Conservation (phyloP, 2,888 invertebrate species). For the Aromia moschata region DNA sequence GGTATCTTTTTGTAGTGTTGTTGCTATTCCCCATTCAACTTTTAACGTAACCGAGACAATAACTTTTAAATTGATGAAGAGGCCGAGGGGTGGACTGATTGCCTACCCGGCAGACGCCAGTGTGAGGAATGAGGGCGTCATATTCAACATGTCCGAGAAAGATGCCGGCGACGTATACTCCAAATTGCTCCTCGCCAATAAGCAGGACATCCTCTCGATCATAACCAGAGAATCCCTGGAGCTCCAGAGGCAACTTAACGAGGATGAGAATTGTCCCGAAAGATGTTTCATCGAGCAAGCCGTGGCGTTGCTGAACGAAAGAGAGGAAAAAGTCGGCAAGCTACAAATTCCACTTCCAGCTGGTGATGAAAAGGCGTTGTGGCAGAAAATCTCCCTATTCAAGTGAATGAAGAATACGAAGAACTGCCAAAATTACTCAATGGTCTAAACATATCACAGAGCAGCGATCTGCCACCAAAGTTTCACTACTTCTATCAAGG, state of each 20-base stretch:
- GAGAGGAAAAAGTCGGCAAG: slow-evolving; percentile 61
- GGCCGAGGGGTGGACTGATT: slow-evolving; percentile 67
- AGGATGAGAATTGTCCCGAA: slow-evolving; percentile 82
- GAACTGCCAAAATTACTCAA: slow-evolving; percentile 5
- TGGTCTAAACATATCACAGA: slow-evolving; percentile 13
- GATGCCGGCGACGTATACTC: slow-evolving; percentile 71
- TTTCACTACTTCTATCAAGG: slow-evolving; percentile 87
- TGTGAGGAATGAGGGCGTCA: slow-evolving; percentile 49
- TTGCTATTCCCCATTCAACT: slow-evolving; percentile 65
- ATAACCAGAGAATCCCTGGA: slow-evolving; percentile 78
- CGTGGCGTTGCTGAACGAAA: slow-evolving; percentile 70
- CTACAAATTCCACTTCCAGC: background rate
- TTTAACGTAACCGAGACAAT: slow-evolving; percentile 74
- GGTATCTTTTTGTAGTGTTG: slow-evolving; percentile 71
- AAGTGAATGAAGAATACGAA: too few species aligned
- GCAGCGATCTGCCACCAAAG: slow-evolving; percentile 58
- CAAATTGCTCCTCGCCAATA: slow-evolving; percentile 80
- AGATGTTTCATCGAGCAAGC: slow-evolving; percentile 88
- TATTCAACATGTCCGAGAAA: slow-evolving; percentile 65
- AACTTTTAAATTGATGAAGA: slow-evolving; percentile 82
- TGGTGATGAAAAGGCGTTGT: background rate
- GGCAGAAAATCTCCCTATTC: too few species aligned
- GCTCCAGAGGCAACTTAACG: slow-evolving; percentile 69
- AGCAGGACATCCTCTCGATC: slow-evolving; percentile 75
- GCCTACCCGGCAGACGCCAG: slow-evolving; percentile 66